Conservation (phyloP, 2,888 invertebrate genomes). For the Malthinus seriepunctatus region DNA sequence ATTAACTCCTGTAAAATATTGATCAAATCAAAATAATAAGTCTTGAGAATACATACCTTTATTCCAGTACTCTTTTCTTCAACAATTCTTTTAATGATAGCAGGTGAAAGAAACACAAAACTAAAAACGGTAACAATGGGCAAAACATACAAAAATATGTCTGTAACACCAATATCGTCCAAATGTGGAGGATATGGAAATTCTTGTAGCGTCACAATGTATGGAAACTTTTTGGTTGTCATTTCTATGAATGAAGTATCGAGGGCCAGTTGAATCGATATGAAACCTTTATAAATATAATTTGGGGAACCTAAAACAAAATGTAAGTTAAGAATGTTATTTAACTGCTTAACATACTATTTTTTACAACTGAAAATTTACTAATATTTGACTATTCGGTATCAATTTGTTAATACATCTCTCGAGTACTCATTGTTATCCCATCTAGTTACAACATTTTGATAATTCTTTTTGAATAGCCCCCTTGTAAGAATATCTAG, state of each 20-base stretch:
- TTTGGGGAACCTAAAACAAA: slow-evolving; percentile 49
- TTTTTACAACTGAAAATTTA: no score
- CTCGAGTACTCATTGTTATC: no score
- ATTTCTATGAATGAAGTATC: slow-evolving; percentile 61
- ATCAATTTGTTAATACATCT: no score
- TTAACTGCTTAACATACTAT: no score
- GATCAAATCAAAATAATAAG: not conserved
- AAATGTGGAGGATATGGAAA: slow-evolving; percentile 60
- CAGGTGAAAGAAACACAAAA: slow-evolving; percentile 59
- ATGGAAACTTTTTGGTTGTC: slow-evolving; percentile 20
- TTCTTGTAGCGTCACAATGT: slow-evolving; percentile 55
- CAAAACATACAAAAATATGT: slow-evolving; percentile 47
- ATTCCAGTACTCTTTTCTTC: slow-evolving; percentile 65
- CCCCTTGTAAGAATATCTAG: no score
- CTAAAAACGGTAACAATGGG: slow-evolving; percentile 53
- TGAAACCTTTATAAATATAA: slow-evolving; percentile 57
- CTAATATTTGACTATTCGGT: no score
- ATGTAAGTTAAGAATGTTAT: no score
- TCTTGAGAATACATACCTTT: slow-evolving; percentile 50
- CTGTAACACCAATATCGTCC: slow-evolving; percentile 42
- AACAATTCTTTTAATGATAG: slow-evolving; percentile 59
- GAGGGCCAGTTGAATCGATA: slow-evolving; percentile 63
- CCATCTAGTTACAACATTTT: no score
- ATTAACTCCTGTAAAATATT: slow-evolving; percentile 73
- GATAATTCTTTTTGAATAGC: no score